Percentiles rank a stretch among this genome's conserved stretches.
phyloP scores from a whole-genome alignment of 2,797 vertebrate species.

The Trachops cirrhosus region DNA sequence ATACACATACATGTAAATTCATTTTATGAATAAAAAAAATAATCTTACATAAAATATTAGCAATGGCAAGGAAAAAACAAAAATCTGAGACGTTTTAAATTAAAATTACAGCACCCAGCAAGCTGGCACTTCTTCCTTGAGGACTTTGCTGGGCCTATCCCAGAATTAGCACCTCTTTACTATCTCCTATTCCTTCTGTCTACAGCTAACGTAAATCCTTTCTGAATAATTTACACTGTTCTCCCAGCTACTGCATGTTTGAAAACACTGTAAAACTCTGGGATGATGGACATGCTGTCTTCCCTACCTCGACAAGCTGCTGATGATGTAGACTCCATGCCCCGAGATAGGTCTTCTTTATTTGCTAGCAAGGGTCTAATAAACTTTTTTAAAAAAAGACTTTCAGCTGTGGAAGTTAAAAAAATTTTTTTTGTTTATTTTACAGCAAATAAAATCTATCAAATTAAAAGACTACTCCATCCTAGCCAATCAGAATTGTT shows the following conservation, averaged over 20 bases:
- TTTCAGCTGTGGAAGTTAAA: neutral
- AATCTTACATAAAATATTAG: conserved; percentile 21
- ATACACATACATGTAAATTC: neutral
- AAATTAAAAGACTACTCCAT: neutral
- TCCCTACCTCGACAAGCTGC: neutral
- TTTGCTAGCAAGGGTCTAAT: neutral
- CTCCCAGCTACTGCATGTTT: neutral
- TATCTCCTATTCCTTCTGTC: neutral
- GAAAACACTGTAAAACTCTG: neutral
- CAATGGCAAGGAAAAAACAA: neutral
- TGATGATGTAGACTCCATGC: neutral
- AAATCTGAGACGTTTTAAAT: neutral
- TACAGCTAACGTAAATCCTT: neutral
- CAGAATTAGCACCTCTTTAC: neutral
- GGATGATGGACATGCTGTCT: neutral
- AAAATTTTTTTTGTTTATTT: neutral
- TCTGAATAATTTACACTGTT: neutral
- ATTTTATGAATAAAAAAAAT: conserved; percentile 2
- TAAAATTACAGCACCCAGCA: neutral
- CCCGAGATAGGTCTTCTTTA: neutral
- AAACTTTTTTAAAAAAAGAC: neutral
- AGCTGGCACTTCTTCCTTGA: neutral
- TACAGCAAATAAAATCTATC: neutral
- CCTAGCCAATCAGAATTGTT: neutral
- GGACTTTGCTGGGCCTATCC: neutral